A percentile compares a stretch with the other conserved stretches of the same genome.
Conservation (phyloP, 1,140 invertebrate species). For the Trachelipus rathkii region DNA sequence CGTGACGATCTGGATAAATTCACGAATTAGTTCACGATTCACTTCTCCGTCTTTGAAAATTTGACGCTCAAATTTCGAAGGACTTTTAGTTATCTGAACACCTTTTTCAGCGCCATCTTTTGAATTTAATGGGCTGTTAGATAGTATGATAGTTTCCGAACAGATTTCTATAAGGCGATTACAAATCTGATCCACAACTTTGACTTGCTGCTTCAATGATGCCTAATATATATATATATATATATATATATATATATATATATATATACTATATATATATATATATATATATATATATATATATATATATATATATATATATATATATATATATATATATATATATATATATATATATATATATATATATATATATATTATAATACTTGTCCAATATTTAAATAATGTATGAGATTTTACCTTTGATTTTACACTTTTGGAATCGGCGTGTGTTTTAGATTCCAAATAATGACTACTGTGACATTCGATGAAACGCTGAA, state of each 20-base stretch:
- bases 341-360: neutral
- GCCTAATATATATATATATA: slow-evolving; percentile 26
- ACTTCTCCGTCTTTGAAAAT: slow-evolving; percentile 24
- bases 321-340: neutral
- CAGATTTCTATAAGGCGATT: slow-evolving; percentile 35
- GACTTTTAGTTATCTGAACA: neutral
- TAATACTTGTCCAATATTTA: neutral
- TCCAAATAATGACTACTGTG: neutral
- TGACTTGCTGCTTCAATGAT: slow-evolving; percentile 37
- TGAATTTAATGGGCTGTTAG: neutral
- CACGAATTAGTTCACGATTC: slow-evolving; percentile 35
- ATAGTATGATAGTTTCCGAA: slow-evolving; percentile 10
- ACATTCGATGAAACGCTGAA: slow-evolving; percentile 34
- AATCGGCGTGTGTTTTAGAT: neutral
- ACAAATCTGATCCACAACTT: slow-evolving; percentile 42
- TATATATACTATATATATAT: neutral
- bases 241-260: slow-evolving; percentile 1
- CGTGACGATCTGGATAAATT: slow-evolving; percentile 50
- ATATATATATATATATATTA: neutral
- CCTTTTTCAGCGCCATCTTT: neutral
- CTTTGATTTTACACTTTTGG: neutral
- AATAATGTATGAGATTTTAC: neutral
- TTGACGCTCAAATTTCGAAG: slow-evolving; percentile 4
- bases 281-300: neutral
- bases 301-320: neutral